Evolutionary conservation across 2,113 vertebrate genomes (phyloP), one percentile per base, ranked within the genome.

Genomic region (Ploceus nigricollis): DNA sequence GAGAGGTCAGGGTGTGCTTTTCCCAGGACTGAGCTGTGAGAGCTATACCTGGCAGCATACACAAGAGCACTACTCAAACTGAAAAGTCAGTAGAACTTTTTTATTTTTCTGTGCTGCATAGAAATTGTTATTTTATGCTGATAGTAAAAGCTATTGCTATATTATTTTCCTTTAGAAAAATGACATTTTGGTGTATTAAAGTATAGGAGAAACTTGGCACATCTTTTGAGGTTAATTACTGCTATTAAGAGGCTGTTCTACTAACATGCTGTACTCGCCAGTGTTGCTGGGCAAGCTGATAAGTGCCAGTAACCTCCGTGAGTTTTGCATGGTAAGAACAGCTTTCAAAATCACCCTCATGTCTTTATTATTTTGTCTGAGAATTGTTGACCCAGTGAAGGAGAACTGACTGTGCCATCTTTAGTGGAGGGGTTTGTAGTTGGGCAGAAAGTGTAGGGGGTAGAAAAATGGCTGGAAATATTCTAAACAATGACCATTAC

Each of bases 1-100:
- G 54, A 69, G 72, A 61, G 81, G 92, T 68, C 72, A 60, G 81
- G 19, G 4, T 75, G 57, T 93, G 58, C 68, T 94, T 89, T 89
- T 81, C 37, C 28, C 31, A 70, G 45, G 64, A 33, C 35, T 51
- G 37, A 77, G 20, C 7, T 10, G 14, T 1, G 7, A 75, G 25
- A 48, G 23, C 47, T 68, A 4, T 82, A 47, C 44, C 48, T 69
- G 27, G 10, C 2, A 5, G 33, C 57, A 45, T 24, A 61, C 44
- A 64, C 11, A 71, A 51, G 61, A 53, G 19, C n/a, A 7, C 20
- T 56, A 21, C 15, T 57, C 14, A 21, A 30, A 28, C 20, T 87
- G 47, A 57, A 69, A 93, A 63, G 25, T 31, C 31, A 81, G 13
- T 33, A 21, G n/a, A 61, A 65, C 3, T 19, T 58, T 8, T 2